These are phyloP conservation scores for Protula sp. DNA, from an alignment of 2,888 invertebrate genomes.

Conservation along the genomic window DNA sequence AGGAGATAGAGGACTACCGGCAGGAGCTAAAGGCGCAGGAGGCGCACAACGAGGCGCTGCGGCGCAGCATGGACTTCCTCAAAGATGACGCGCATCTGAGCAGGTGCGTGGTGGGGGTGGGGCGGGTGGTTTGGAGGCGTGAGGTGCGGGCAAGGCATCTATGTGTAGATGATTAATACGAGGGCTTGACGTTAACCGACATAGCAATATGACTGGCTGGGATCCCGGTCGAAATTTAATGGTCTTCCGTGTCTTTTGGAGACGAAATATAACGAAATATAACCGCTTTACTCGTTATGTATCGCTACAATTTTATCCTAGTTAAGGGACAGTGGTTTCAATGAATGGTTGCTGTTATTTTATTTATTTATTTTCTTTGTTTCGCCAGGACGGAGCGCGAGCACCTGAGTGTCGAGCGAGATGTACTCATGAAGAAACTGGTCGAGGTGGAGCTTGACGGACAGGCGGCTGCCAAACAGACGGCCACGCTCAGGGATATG, in stretches of 20 bases:
- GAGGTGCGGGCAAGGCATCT: no score
- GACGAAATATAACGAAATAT: no score
- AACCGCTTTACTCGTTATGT: no score
- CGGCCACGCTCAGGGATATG: conserved; percentile 37
- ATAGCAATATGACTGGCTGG: no score
- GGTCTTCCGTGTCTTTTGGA: no score
- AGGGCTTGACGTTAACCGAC: no score
- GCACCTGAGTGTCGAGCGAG: conserved; percentile 33
- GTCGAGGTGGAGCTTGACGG: conserved; percentile 53
- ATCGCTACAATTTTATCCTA: no score
- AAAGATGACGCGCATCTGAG: conserved; percentile 31
- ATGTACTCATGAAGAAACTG: conserved; percentile 49
- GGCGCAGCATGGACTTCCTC: conserved; percentile 35
- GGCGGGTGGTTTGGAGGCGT: background rate
- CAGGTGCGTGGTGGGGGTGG: conserved; percentile 21
- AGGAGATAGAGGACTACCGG: conserved; percentile 36
- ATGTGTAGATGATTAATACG: no score
- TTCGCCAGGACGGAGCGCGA: conserved; percentile 28
- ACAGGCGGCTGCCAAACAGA: conserved; percentile 46
- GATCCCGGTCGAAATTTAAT: no score
- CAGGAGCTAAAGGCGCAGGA: conserved; percentile 40
- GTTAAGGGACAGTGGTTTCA: no score
- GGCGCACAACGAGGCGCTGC: conserved; percentile 39
- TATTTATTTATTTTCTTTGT: no score
- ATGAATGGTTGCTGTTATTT: no score